Conservation (phyloP, 2,797 vertebrate genomes). For the Odontamblyopus rebecca region DNA sequence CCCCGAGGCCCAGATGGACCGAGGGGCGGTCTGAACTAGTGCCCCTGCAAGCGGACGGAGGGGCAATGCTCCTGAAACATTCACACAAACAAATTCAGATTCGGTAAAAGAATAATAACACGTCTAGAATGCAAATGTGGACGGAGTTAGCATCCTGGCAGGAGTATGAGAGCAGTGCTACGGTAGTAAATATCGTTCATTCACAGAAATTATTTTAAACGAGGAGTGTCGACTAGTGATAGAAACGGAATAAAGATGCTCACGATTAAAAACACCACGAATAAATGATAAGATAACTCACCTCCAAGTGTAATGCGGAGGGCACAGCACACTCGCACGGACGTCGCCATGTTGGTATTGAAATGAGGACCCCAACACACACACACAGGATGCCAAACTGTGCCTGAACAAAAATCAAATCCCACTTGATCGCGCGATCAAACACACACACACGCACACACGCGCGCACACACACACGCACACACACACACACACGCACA, state of each 20-base stretch:
- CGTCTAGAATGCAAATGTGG: neutral
- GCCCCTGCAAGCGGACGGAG: constrained; percentile 36
- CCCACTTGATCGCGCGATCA: neutral
- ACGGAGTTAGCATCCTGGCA: neutral
- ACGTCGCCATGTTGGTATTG: constrained; percentile 66
- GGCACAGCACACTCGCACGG: constrained; percentile 56
- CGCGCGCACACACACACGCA: no score
- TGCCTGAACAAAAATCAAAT: constrained; percentile 60
- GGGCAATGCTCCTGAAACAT: constrained; percentile 47
- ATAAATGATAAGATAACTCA: constrained; percentile 22
- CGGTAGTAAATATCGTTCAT: neutral
- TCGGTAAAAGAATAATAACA: neutral
- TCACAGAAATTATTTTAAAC: neutral
- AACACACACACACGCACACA: no score
- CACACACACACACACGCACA: no score
- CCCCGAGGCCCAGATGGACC: constrained; percentile 26
- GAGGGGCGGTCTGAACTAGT: constrained; percentile 29
- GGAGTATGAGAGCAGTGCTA: no score
- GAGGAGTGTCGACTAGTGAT: neutral
- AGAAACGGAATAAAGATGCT: neutral
- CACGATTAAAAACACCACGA: neutral
- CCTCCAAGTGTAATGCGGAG: constrained; percentile 63
- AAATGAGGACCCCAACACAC: constrained; percentile 43
- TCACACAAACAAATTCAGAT: neutral
- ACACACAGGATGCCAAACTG: constrained; percentile 9